Percentiles rank a stretch among this genome's conserved stretches.
Conservation (phyloP, 2,113 vertebrate species). For the Strix aluco region DNA sequence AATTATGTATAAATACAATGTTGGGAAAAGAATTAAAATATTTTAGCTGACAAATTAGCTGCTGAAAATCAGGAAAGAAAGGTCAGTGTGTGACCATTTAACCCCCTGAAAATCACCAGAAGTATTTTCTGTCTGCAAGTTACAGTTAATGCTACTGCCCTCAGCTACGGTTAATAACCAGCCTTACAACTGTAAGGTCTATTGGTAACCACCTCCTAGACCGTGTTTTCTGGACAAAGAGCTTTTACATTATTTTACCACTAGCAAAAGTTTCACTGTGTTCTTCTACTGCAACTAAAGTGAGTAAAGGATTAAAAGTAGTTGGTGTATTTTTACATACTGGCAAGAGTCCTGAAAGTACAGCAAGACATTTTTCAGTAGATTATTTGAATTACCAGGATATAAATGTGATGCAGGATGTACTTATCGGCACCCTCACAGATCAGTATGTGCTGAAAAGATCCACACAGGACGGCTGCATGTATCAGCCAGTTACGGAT, state of each 20-base stretch:
- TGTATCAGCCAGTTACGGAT: background rate
- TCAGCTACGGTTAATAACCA: conserved; percentile 32
- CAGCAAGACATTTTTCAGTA: background rate
- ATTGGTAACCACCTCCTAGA: background rate
- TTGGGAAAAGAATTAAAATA: background rate
- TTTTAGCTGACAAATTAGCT: background rate
- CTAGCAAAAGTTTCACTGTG: background rate
- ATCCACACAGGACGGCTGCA: background rate
- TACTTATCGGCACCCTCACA: background rate
- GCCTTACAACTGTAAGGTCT: background rate
- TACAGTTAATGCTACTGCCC: background rate
- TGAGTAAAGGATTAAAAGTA: conserved; percentile 41
- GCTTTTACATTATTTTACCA: conserved; percentile 35
- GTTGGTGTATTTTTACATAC: conserved; percentile 23
- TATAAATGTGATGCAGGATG: background rate
- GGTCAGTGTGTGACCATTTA: background rate
- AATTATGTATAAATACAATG: background rate
- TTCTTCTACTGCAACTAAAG: conserved; percentile 32
- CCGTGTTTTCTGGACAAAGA: background rate
- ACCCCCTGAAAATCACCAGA: background rate
- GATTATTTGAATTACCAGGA: background rate
- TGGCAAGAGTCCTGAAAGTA: conserved; percentile 9
- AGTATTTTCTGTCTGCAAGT: background rate
- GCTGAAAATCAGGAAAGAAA: conserved; percentile 50
- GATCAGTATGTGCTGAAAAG: background rate